These are phyloP conservation scores for Drosophila parthenogenetica DNA, from an alignment of 2,888 invertebrate species.

Conservation along the genomic window DNA sequence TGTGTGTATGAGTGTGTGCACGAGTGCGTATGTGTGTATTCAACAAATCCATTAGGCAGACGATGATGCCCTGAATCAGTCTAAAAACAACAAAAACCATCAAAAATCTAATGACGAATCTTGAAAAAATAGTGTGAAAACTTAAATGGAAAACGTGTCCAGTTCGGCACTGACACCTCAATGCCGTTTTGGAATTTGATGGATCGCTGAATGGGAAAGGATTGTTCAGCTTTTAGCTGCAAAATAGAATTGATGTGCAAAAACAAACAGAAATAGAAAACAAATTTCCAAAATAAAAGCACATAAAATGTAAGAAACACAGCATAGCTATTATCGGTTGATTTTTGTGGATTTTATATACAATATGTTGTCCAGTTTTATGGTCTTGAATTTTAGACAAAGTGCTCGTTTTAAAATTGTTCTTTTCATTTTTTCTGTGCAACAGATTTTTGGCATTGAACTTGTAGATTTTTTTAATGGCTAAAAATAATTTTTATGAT, in stretches of 20 bases:
- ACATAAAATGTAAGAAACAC: too few relatives aligned
- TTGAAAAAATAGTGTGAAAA: constrained; percentile 47
- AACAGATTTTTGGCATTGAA: too few relatives aligned
- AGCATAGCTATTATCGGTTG: too few relatives aligned
- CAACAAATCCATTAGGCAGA: constrained; percentile 57
- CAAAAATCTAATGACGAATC: constrained; percentile 38
- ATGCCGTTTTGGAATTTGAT: constrained; percentile 42
- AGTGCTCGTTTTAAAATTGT: too few relatives aligned
- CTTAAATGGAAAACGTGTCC: constrained; percentile 41
- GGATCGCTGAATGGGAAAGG: constrained; percentile 25
- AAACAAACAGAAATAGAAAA: not conserved
- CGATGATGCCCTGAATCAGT: constrained; percentile 35
- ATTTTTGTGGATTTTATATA: too few relatives aligned
- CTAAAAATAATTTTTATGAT: too few relatives aligned
- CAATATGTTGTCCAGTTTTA: too few relatives aligned
- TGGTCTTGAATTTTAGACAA: too few relatives aligned
- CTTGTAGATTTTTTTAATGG: too few relatives aligned
- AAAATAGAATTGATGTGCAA: constrained; percentile 26
- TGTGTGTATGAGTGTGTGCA: too few relatives aligned
- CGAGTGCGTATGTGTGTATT: constrained; percentile 1
- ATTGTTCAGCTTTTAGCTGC: constrained; percentile 25
- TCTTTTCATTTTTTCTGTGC: too few relatives aligned
- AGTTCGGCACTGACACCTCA: constrained; percentile 45
- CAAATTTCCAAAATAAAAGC: too few relatives aligned
- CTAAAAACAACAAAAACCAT: constrained; percentile 4